Conservation (phyloP, 2,797 vertebrate species). For the Apogon hyalosoma region DNA sequence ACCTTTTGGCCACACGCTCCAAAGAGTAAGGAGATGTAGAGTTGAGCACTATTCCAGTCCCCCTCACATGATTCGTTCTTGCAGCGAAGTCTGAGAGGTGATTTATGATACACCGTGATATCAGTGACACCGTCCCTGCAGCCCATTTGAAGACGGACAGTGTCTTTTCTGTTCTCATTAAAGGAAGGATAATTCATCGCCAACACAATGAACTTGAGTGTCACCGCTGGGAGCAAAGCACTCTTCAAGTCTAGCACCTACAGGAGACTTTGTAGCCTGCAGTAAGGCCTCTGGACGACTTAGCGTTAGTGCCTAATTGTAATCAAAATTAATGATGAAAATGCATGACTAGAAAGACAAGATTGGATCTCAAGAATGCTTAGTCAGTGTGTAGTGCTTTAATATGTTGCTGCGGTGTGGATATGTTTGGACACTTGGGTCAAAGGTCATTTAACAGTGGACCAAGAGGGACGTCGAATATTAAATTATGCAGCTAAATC, state of each 20-base stretch:
- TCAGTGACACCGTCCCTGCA: slow-evolving; percentile 24
- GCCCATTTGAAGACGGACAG: slow-evolving; percentile 30
- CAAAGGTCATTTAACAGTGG: slow-evolving; percentile 42
- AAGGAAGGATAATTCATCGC: slow-evolving; percentile 52
- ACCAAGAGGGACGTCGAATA: not conserved
- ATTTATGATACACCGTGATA: slow-evolving; percentile 47
- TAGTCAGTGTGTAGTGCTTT: slow-evolving; percentile 6
- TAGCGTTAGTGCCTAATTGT: slow-evolving; percentile 15
- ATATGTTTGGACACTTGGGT: slow-evolving; percentile 17
- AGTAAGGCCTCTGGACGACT: slow-evolving; percentile 17
- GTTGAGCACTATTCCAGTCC: not conserved
- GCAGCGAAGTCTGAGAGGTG: slow-evolving; percentile 15
- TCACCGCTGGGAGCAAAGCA: slow-evolving; percentile 36
- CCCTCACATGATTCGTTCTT: slow-evolving; percentile 35
- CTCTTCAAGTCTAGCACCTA: slow-evolving; percentile 4
- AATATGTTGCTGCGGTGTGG: slow-evolving; percentile 1
- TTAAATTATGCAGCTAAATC: slow-evolving; percentile 52
- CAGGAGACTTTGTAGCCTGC: not conserved
- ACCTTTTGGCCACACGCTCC: slow-evolving; percentile 39
- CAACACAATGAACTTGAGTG: slow-evolving; percentile 17
- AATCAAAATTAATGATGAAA: slow-evolving; percentile 24
- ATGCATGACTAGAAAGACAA: slow-evolving; percentile 9
- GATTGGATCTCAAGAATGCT: not conserved
- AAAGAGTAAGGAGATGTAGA: slow-evolving; percentile 14
- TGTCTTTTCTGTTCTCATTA: slow-evolving; percentile 52